Evolutionary conservation across 2,113 vertebrate species (phyloP).

Genomic region (Oreochromis niloticus): DNA sequence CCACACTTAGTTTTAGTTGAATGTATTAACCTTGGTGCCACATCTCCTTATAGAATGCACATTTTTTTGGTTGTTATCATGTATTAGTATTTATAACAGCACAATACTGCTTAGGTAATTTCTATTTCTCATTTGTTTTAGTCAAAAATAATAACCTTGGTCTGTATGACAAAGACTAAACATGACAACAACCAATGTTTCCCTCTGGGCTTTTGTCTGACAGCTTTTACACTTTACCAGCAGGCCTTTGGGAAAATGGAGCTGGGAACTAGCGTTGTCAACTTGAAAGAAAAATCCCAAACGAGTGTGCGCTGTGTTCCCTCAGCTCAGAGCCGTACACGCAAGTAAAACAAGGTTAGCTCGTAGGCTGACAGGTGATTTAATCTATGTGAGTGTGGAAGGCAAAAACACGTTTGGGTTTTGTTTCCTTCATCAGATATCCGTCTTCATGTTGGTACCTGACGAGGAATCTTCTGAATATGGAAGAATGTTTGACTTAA

Average conservation of each 20-base stretch:
- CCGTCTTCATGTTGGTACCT: constrained; percentile 19
- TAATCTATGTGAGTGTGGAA: neutral
- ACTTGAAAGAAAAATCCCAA: neutral
- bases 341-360: neutral
- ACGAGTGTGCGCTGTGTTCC: neutral
- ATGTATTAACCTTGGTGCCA: neutral
- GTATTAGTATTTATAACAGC: neutral
- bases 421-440: neutral
- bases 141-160: neutral
- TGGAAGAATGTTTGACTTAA: neutral
- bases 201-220: neutral
- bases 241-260: neutral
- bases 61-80: fast-evolving
- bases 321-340: neutral
- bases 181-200: neutral
- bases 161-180: neutral
- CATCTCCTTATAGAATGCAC: fast-evolving
- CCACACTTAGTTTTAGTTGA: neutral
- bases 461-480: neutral
- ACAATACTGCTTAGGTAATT: neutral
- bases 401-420: neutral
- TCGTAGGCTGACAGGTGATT: neutral
- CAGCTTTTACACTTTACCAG: neutral
- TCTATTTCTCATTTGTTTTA: neutral
- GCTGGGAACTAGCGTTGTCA: neutral